phyloP scores from a whole-genome alignment of 2,888 invertebrate species.

The Deroplatys truncata region DNA sequence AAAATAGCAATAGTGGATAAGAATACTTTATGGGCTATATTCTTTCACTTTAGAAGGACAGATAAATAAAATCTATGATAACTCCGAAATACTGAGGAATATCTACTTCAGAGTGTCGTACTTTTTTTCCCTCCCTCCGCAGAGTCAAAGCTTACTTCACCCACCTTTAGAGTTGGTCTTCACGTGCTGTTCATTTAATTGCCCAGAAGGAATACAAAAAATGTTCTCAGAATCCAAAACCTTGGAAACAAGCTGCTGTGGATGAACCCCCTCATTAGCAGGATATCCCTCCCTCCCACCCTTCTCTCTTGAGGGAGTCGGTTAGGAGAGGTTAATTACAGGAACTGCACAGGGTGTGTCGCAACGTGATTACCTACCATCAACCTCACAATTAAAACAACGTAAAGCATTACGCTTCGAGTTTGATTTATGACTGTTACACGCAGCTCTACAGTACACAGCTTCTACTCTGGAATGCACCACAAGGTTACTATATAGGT shows the following conservation, averaged over 20 bases:
- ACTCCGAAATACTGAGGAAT: no score
- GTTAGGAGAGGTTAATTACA: slow-evolving; percentile 7
- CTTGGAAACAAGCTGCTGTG: not conserved
- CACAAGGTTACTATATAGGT: no score
- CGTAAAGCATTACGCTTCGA: no score
- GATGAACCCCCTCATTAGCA: not conserved
- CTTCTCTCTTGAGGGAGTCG: not conserved
- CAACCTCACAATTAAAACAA: not conserved
- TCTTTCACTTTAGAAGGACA: no score
- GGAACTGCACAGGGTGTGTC: not conserved
- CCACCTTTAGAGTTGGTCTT: not conserved
- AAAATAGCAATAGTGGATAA: no score
- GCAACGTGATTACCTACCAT: not conserved
- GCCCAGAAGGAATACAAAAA: not conserved
- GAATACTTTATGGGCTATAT: no score
- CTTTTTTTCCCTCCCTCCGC: no score
- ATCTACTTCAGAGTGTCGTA: no score
- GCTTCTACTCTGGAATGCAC: no score
- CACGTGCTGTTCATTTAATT: not conserved
- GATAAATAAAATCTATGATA: no score
- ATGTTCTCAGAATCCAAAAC: not conserved
- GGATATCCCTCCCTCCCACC: not conserved
- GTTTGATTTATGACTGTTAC: no score
- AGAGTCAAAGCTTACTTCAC: not conserved
- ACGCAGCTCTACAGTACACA: no score